Conservation (phyloP, 2,113 vertebrate species). For the Channa argus region DNA sequence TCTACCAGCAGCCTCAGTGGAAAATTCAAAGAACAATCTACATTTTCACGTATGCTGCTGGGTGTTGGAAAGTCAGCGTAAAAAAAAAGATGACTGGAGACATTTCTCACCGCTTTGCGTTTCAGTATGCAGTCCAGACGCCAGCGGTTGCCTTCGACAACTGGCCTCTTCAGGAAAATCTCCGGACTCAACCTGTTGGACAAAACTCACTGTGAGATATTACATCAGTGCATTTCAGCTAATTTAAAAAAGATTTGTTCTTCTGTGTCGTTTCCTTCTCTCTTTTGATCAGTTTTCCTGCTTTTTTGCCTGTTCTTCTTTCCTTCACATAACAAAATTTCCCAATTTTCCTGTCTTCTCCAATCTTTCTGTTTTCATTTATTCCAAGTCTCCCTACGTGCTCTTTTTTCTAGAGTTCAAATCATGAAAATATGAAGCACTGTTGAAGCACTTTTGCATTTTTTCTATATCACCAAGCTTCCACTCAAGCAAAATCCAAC, state of each 20-base stretch:
- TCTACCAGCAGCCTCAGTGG: too few relatives aligned
- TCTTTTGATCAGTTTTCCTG: background rate
- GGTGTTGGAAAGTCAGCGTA: too few relatives aligned
- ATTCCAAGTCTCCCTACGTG: too few relatives aligned
- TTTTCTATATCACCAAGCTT: too few relatives aligned
- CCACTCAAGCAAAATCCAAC: too few relatives aligned
- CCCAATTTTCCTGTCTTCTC: background rate
- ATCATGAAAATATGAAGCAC: too few relatives aligned
- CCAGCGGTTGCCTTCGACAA: constrained; percentile 97
- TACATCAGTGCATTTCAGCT: background rate
- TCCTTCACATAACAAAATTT: background rate
- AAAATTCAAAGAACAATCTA: too few relatives aligned
- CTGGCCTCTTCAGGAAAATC: constrained; percentile 87
- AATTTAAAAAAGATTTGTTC: background rate
- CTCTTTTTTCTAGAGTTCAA: too few relatives aligned
- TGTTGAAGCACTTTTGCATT: too few relatives aligned
- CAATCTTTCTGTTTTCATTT: background rate
- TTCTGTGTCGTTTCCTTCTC: too few relatives aligned
- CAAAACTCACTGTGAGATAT: background rate
- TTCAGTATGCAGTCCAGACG: constrained; percentile 92
- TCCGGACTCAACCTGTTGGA: constrained; percentile 83
- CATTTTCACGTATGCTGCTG: too few relatives aligned
- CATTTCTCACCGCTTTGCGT: constrained; percentile 90
- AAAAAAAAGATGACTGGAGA: background rate
- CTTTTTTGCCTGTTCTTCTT: rapidly evolving